Percentiles rank a stretch among this genome's conserved stretches.
phyloP scores from a whole-genome alignment of 2,113 vertebrate genomes.

The Hypomesus transpacificus region DNA sequence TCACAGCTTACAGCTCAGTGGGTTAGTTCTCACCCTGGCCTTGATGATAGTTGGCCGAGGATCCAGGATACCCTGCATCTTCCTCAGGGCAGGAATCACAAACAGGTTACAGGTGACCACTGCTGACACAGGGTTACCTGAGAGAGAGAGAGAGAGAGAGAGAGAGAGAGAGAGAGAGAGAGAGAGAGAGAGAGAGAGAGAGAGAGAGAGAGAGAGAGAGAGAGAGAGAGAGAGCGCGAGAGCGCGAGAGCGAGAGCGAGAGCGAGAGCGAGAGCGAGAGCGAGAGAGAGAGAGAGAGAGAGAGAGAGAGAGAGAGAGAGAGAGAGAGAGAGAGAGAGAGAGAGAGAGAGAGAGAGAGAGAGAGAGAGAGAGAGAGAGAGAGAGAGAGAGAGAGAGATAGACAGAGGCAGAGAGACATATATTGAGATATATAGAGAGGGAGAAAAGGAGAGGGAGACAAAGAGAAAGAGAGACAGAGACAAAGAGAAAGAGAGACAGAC shows the following conservation, averaged over 20 bases:
- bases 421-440: no score
- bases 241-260: constrained; percentile 11
- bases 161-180: background rate
- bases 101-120: constrained; percentile 99
- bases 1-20: no score
- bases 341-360: constrained; percentile 18
- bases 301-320: constrained; percentile 1
- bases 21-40: constrained; percentile 82
- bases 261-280: constrained; percentile 10
- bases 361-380: constrained; percentile 5
- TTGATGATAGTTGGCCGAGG: constrained; percentile 98
- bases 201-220: constrained; percentile 13
- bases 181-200: constrained; percentile 14
- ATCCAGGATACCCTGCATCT: constrained; percentile 98
- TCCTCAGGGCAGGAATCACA: constrained; percentile 97
- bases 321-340: constrained; percentile 8
- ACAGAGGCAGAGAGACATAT: no score
- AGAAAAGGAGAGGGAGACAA: background rate
- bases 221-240: constrained; percentile 12
- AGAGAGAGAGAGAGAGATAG: background rate
- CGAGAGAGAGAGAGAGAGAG: background rate
- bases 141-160: background rate
- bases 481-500: no score
- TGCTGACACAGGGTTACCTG: constrained; percentile 98
- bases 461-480: no score